Percentiles rank a stretch among this genome's conserved stretches.
Conservation (phyloP, 2,113 vertebrate species). For the Channa maculata region DNA sequence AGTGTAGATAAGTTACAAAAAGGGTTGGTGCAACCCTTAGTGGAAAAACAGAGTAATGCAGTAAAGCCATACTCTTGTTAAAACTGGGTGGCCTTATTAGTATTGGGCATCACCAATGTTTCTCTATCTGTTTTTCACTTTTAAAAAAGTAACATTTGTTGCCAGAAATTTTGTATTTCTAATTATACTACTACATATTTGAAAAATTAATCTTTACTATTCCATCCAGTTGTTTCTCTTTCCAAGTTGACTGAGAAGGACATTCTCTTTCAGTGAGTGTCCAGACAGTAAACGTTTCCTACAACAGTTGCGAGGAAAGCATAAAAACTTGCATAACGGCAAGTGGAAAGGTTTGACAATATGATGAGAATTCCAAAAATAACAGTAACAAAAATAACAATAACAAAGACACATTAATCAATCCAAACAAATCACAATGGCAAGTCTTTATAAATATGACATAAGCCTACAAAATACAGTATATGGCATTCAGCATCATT, state of each 20-base stretch:
- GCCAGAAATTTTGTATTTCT: not conserved
- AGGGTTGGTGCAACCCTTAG: not conserved
- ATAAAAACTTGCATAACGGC: slow-evolving; percentile 19
- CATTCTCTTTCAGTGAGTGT: not conserved
- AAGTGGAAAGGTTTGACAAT: slow-evolving; percentile 16
- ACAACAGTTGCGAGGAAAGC: not conserved
- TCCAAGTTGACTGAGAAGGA: too few relatives aligned
- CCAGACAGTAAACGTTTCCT: not conserved
- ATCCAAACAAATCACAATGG: slow-evolving; percentile 7
- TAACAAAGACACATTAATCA: not conserved
- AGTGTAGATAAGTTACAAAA: slow-evolving; percentile 39
- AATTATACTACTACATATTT: too few relatives aligned
- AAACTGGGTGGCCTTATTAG: slow-evolving; percentile 8
- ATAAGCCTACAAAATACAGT: slow-evolving; percentile 5
- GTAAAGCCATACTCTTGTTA: not conserved
- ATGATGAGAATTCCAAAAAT: not conserved
- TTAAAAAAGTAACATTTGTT: not conserved
- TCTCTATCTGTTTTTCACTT: slow-evolving; percentile 2
- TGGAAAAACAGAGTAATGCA: slow-evolving; percentile 33
- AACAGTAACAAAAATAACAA: not conserved
- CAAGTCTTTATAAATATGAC: not conserved
- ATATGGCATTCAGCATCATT: not conserved
- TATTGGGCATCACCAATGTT: slow-evolving; percentile 9
- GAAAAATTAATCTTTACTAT: too few relatives aligned
- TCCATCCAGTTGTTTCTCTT: too few relatives aligned